Percentiles rank a stretch among this genome's conserved stretches.
These are phyloP conservation scores for Crossaster papposus DNA, from an alignment of 53 echinoderm and acorn worm genomes.

Conservation along the genomic window DNA sequence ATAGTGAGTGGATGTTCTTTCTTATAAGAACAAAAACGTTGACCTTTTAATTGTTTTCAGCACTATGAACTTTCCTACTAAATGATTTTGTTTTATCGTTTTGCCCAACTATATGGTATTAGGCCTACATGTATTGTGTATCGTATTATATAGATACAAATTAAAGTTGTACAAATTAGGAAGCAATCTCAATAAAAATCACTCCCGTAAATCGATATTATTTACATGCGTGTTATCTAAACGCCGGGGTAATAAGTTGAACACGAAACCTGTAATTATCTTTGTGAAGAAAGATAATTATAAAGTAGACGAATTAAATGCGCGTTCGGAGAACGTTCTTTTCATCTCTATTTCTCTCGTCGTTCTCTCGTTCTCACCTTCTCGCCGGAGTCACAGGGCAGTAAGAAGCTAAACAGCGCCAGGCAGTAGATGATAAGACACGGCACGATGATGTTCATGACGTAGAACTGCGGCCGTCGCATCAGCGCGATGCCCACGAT, in stretches of 20 bases:
- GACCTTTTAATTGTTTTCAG: not conserved
- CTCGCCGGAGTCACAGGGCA: slow-evolving; percentile 83
- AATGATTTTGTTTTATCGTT: not conserved
- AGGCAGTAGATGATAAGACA: slow-evolving; percentile 79
- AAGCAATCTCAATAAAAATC: too few species aligned
- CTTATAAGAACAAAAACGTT: too few species aligned
- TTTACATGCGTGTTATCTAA: too few species aligned
- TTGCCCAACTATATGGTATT: not conserved
- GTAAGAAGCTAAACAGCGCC: slow-evolving; percentile 76
- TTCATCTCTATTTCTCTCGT: not conserved
- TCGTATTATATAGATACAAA: too few species aligned
- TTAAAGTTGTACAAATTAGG: not conserved
- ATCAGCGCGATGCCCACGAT: slow-evolving; percentile 56
- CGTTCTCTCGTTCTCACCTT: slow-evolving; percentile 62
- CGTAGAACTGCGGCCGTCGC: slow-evolving; percentile 74
- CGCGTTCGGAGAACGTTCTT: too few species aligned
- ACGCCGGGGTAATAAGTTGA: too few species aligned
- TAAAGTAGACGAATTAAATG: too few species aligned
- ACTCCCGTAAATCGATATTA: too few species aligned
- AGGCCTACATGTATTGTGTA: too few species aligned
- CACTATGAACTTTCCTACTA: not conserved
- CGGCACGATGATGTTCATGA: slow-evolving; percentile 82
- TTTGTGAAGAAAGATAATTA: too few species aligned
- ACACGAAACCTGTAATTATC: too few species aligned
- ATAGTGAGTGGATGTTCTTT: too few species aligned